Conservation (phyloP, 2,888 invertebrate genomes). For the Andrena hattorfiana region DNA sequence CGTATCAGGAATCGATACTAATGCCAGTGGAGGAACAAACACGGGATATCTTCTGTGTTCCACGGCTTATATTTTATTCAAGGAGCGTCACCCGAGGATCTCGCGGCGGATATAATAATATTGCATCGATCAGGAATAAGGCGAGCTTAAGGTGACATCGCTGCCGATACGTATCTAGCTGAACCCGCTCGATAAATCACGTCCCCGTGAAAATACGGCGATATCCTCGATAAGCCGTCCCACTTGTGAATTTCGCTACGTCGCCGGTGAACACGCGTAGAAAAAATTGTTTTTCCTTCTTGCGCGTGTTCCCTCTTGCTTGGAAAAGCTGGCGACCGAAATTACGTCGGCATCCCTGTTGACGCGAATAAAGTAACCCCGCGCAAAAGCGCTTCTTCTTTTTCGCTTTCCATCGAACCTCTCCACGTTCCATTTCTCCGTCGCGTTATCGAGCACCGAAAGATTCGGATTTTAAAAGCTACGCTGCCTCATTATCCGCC, state of each 20-base stretch:
- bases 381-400: neutral
- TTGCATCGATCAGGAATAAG: slow-evolving; percentile 51
- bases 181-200: slow-evolving; percentile 51
- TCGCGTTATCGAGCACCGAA: neutral
- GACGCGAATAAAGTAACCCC: neutral
- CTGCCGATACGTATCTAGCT: slow-evolving; percentile 23
- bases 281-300: slow-evolving; percentile 13
- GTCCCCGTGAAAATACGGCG: neutral
- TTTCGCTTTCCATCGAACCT: neutral
- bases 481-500: neutral
- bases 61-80: slow-evolving; percentile 50
- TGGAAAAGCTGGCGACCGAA: neutral
- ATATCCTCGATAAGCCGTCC: slow-evolving; percentile 17
- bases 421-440: neutral
- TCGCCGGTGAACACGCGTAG: neutral
- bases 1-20: slow-evolving; percentile 8
- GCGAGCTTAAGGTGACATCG: slow-evolving; percentile 39
- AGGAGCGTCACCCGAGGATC: neutral
- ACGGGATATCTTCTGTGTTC: neutral
- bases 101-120: slow-evolving; percentile 41
- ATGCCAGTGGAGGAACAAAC: neutral
- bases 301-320: neutral
- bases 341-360: neutral
- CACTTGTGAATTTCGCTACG: slow-evolving; percentile 35
- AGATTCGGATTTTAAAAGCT: slow-evolving; percentile 25